Base-by-base conservation (phyloP, 1,140 invertebrate species). In the Zaprionus ornatus region DNA sequence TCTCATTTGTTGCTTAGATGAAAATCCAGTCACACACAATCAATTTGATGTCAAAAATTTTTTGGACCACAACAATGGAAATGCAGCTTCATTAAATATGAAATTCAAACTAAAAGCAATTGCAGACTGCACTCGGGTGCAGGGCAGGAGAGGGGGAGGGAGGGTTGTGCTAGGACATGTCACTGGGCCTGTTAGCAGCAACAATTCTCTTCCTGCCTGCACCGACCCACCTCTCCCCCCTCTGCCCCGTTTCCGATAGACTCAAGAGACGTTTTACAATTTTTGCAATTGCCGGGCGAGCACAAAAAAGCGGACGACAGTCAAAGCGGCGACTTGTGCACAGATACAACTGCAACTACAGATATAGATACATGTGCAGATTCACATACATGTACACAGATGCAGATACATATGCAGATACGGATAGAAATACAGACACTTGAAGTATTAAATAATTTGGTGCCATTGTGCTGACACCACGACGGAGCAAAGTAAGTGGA, bases 371-470 rank as follows among this genome's bases (percentile, higher is more conserved):
- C 63, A 65, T 7, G 4, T 62, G 13, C 56, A 66, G 21, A 60
- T 15, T 17, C 5, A 40, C 5, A 54, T 27, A 50, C 21, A 52
- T n/a, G n/a, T 42, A n/a, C 40, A 42, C 32, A 62, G n/a, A 65
- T 37, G 42, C 29, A 37, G 15, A 64, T 55, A 21, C 57, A 52
- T 4, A 9, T 69, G 45, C 13, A 55, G 21, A 9, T 60, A n/a
- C 6, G 50, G 59, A 19, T 27, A 32, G 52, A 62, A 56, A 70
- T 40, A 85, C 82, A 87, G 73, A 88, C 83, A 88, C 74, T 90
- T 90, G 85, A 90, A 90, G 79, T 88, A 88, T 90, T 85, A 88
- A 88, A 88, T 88, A 88, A 88, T 88, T 90, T 88, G 85, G 81
- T 80, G 85, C 81, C 85, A 88, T 90, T 88, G 84, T 88, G 85